A percentile compares a stretch with the other conserved stretches of the same genome.
phyloP scores from a whole-genome alignment of 2,113 vertebrate species.

The Onychostoma macrolepis region DNA sequence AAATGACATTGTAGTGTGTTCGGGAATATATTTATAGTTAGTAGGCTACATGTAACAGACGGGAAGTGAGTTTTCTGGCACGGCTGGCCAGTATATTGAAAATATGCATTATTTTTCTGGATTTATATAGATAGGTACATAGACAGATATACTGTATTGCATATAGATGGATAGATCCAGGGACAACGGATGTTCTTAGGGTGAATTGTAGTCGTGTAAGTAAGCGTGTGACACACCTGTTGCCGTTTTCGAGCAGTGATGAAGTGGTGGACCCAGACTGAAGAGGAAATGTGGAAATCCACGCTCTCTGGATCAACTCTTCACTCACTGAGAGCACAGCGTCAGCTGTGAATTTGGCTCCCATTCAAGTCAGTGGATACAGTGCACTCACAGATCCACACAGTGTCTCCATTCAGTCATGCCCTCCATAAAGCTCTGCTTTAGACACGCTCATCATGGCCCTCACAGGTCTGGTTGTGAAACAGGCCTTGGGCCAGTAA shows the following conservation, averaged over 20 bases:
- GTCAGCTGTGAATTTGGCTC: conserved; percentile 59
- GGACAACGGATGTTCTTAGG: background rate
- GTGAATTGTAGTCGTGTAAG: background rate
- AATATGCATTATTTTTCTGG: too few species aligned
- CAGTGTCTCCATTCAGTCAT: conserved; percentile 59
- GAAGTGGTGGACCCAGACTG: conserved; percentile 50
- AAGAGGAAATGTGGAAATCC: conserved; percentile 58
- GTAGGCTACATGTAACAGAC: too few species aligned
- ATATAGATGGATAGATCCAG: background rate
- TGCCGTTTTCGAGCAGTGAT: conserved; percentile 44
- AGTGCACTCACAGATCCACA: conserved; percentile 35
- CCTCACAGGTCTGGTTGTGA: conserved; percentile 42
- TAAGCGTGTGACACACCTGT: conserved; percentile 54
- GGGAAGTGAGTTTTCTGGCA: too few species aligned
- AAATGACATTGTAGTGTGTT: too few species aligned
- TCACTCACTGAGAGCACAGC: conserved; percentile 49
- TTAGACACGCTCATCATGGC: conserved; percentile 59
- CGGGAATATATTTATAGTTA: too few species aligned
- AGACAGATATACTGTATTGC: too few species aligned
- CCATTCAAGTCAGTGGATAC: conserved; percentile 12
- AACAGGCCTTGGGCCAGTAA: conserved; percentile 1
- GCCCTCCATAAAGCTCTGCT: conserved; percentile 37
- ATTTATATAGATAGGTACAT: too few species aligned
- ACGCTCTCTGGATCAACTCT: conserved; percentile 52
- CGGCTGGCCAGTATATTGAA: too few species aligned